These are phyloP conservation scores for Drosophila imparisetae DNA, from an alignment of 2,888 invertebrate genomes.

Conservation along the genomic window DNA sequence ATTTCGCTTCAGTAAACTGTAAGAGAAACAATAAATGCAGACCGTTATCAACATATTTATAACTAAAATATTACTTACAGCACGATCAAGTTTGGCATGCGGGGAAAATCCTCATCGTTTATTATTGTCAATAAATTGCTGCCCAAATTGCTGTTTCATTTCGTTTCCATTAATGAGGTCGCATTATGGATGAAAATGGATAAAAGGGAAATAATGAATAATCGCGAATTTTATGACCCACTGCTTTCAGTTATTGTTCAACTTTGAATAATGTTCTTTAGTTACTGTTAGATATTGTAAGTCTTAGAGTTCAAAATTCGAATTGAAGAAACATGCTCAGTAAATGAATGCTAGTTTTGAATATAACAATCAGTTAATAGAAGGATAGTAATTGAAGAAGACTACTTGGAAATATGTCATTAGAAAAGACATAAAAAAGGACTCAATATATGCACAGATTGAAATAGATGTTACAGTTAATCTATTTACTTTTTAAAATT, in stretches of 20 bases:
- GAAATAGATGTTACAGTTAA: background rate
- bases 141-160: constrained; percentile 88
- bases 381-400: background rate
- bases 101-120: constrained; percentile 89
- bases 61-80: constrained; percentile 89
- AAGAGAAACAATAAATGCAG: constrained; percentile 79
- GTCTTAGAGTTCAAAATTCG: constrained; percentile 34
- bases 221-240: constrained; percentile 31
- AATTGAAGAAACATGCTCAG: constrained; percentile 48
- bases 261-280: constrained; percentile 14
- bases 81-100: constrained; percentile 89
- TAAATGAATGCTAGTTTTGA: constrained; percentile 24
- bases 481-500: background rate
- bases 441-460: background rate
- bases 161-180: constrained; percentile 41
- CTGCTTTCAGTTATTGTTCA: constrained; percentile 24
- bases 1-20: constrained; percentile 94
- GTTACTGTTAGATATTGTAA: constrained; percentile 31
- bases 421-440: background rate
- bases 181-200: constrained; percentile 27
- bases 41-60: constrained; percentile 8
- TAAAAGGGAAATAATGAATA: constrained; percentile 40
- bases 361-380: background rate
- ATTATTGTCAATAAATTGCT: constrained; percentile 90
- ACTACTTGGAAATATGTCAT: background rate